These are phyloP conservation scores for Oophaga pumilio DNA, from an alignment of 2,113 vertebrate genomes.

Conservation along the genomic window DNA sequence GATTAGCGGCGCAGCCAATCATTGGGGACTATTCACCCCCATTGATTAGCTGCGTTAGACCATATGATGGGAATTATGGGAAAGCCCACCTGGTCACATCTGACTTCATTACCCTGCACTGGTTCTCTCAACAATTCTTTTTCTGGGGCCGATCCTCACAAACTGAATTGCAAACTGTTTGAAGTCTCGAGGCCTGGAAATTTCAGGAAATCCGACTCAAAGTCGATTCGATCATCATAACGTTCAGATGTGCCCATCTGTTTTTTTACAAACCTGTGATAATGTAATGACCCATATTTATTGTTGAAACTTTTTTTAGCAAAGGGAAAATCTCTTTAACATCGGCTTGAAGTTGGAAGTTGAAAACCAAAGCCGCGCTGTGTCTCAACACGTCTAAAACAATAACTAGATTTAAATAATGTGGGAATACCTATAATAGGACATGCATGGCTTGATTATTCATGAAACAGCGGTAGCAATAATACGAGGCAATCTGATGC, in stretches of 20 bases:
- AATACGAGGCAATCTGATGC: conserved; percentile 63
- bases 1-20: too few relatives aligned
- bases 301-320: neutral
- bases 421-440: conserved; percentile 45
- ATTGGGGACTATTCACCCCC: too few relatives aligned
- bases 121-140: too few relatives aligned
- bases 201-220: too few relatives aligned
- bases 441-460: conserved; percentile 58
- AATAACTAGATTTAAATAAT: conserved; percentile 52
- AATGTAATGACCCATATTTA: neutral
- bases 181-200: too few relatives aligned
- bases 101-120: too few relatives aligned
- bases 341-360: neutral
- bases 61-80: too few relatives aligned
- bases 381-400: conserved; percentile 15
- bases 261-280: neutral
- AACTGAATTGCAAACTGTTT: too few relatives aligned
- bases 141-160: too few relatives aligned
- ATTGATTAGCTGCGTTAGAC: too few relatives aligned
- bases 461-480: conserved; percentile 54
- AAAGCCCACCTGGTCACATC: too few relatives aligned
- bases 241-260: neutral
- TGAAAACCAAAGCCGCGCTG: neutral
- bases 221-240: neutral
- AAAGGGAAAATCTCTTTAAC: neutral